Evolutionary conservation across 2,113 vertebrate species (phyloP).

Genomic region (Aldabrachelys gigantea): DNA sequence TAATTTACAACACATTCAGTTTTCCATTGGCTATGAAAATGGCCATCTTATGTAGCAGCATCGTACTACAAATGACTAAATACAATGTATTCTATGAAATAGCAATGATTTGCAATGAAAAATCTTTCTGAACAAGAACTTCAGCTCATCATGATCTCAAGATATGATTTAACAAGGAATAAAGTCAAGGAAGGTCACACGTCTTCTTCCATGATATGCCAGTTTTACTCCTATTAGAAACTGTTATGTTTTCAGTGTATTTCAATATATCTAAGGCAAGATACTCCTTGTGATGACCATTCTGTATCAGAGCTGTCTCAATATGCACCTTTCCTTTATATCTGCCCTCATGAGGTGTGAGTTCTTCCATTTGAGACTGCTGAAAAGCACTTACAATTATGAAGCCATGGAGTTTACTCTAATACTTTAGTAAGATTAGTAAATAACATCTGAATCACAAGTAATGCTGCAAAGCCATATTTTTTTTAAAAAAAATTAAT

Average conservation of each 20-base stretch:
- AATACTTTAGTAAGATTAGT: not conserved
- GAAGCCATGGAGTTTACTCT: not conserved
- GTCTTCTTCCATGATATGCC: not conserved
- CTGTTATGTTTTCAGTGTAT: not conserved
- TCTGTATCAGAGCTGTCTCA: not conserved
- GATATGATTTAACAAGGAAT: not conserved
- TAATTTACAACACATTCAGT: not conserved
- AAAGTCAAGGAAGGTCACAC: not conserved
- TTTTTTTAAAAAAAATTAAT: not conserved
- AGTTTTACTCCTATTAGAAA: not conserved
- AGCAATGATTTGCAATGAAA: not conserved
- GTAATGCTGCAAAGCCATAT: not conserved
- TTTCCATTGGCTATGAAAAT: conserved; percentile 17
- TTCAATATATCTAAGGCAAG: not conserved
- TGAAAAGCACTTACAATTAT: not conserved
- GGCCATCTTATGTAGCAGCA: not conserved
- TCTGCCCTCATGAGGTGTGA: not conserved
- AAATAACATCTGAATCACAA: not conserved
- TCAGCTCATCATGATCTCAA: not conserved
- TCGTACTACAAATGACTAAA: not conserved
- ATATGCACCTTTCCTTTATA: not conserved
- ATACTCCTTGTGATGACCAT: not conserved
- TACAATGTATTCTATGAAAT: not conserved
- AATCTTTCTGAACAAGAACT: not conserved
- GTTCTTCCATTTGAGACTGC: not conserved